A percentile compares a stretch with the other conserved stretches of the same genome.
Conservation (phyloP, 2,797 vertebrate genomes). For the Scyliorhinus canicula region DNA sequence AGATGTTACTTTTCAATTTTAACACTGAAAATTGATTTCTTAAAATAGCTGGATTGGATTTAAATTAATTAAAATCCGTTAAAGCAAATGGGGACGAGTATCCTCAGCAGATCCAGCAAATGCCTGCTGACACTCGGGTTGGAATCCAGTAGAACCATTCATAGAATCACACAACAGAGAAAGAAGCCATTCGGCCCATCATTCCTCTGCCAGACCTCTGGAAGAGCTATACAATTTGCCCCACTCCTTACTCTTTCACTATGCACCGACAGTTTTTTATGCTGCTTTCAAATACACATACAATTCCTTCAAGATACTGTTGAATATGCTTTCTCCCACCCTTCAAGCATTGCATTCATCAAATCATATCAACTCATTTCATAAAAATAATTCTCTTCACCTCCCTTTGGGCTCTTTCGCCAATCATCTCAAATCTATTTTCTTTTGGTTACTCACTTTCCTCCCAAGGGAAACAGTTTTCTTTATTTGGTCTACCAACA, state of each 20-base stretch:
- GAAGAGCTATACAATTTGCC: neutral
- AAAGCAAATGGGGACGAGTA: neutral
- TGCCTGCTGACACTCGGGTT: neutral
- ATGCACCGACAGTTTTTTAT: neutral
- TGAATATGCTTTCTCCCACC: neutral
- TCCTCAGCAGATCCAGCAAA: neutral
- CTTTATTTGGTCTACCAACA: neutral
- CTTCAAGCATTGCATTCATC: neutral
- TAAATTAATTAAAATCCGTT: neutral
- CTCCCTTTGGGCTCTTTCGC: neutral
- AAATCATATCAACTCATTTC: neutral
- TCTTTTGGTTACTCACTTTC: neutral
- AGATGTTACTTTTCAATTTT: neutral
- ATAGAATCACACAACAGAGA: neutral
- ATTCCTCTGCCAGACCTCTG: neutral
- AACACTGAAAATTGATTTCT: neutral
- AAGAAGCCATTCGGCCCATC: neutral
- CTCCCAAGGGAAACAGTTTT: neutral
- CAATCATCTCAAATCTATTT: neutral
- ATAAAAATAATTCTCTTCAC: neutral
- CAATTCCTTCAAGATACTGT: neutral
- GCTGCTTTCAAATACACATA: neutral
- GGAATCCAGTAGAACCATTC: neutral
- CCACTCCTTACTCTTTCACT: neutral
- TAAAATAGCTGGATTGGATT: neutral